These are phyloP conservation scores for Molossus molossus DNA, from an alignment of 2,797 vertebrate genomes.

Conservation along the genomic window DNA sequence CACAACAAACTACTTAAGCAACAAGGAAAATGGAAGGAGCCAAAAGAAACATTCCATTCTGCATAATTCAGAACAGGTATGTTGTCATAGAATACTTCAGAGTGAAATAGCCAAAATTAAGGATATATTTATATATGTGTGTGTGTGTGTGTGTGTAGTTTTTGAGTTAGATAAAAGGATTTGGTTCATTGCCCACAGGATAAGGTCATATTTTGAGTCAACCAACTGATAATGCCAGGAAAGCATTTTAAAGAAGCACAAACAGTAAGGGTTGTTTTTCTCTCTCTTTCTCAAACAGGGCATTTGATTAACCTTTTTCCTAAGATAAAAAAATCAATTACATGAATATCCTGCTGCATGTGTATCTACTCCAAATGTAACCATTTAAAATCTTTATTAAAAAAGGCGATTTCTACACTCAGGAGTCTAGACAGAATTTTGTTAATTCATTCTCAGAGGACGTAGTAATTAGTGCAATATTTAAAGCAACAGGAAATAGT, in stretches of 20 bases:
- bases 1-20: slow-evolving; percentile 54
- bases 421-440: slow-evolving; percentile 54
- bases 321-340: slow-evolving; percentile 78
- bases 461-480: slow-evolving; percentile 68
- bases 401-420: slow-evolving; percentile 56
- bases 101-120: slow-evolving; percentile 65
- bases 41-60: slow-evolving; percentile 69
- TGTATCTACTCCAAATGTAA: slow-evolving; percentile 62
- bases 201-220: slow-evolving; percentile 78
- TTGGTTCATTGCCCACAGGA: slow-evolving; percentile 72
- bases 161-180: slow-evolving; percentile 63
- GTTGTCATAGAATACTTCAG: background rate
- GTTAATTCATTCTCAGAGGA: slow-evolving; percentile 73
- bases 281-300: background rate
- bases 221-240: slow-evolving; percentile 68
- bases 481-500: slow-evolving; percentile 72
- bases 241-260: slow-evolving; percentile 68
- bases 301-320: slow-evolving; percentile 73
- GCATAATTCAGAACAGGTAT: slow-evolving; percentile 56
- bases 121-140: background rate
- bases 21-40: slow-evolving; percentile 50
- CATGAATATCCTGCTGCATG: slow-evolving; percentile 47
- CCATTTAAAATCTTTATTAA: slow-evolving; percentile 72
- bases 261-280: slow-evolving; percentile 46
- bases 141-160: background rate